Conservation (phyloP, 2,113 vertebrate species). For the Myodes glareolus region DNA sequence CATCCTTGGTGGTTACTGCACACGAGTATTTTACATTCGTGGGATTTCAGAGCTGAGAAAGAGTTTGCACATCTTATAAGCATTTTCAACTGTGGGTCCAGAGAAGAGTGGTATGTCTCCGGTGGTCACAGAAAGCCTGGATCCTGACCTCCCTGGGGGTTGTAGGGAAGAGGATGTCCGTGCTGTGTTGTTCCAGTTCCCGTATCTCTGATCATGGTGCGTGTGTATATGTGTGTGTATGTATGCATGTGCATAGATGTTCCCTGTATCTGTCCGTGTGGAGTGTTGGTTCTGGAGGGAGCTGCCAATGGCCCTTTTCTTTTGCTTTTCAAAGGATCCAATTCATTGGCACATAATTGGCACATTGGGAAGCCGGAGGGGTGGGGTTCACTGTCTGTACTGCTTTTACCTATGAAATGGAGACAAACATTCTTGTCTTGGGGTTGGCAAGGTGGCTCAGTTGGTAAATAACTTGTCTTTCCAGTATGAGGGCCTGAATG, state of each 20-base stretch:
- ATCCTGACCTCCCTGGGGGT: background rate
- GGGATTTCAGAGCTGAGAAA: constrained; percentile 31
- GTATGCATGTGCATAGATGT: no score
- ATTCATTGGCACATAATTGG: background rate
- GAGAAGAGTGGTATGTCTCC: background rate
- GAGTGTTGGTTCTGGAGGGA: background rate
- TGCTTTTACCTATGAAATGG: background rate
- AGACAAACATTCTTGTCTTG: background rate
- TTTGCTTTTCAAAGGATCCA: background rate
- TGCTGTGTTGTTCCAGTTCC: background rate
- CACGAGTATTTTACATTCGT: background rate
- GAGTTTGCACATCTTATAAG: background rate
- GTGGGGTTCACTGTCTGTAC: background rate
- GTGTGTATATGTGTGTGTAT: background rate
- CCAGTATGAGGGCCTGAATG: background rate
- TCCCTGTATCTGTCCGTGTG: background rate
- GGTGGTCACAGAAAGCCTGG: background rate
- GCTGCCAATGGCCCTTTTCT: background rate
- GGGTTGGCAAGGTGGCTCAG: background rate
- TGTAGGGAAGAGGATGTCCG: background rate
- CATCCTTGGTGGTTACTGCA: background rate
- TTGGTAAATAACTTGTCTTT: background rate
- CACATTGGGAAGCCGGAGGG: background rate
- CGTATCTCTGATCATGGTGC: background rate
- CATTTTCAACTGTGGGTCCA: background rate